Evolutionary conservation across 2,113 vertebrate species (phyloP).

Genomic region (Nestor notabilis): DNA sequence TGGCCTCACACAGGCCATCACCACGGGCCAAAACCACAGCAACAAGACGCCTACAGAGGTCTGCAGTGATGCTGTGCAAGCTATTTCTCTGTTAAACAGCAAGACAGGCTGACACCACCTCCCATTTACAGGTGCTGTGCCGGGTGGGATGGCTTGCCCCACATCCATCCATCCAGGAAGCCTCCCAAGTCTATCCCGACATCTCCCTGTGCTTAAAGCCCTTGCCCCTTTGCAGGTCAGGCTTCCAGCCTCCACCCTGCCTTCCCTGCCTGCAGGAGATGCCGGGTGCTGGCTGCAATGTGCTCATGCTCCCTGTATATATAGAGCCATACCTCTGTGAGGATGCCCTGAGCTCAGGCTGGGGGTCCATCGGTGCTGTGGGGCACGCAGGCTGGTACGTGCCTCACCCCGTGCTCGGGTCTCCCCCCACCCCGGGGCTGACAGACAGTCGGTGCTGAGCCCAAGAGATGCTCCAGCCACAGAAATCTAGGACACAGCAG

Average conservation of each 20-base stretch:
- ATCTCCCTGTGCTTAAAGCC: neutral
- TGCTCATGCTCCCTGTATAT: neutral
- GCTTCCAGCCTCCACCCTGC: neutral
- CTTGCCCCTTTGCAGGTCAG: neutral
- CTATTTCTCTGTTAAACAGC: neutral
- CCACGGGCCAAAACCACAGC: neutral
- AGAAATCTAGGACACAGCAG: slow-evolving; percentile 10
- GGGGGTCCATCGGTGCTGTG: neutral
- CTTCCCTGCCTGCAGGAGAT: fast-evolving
- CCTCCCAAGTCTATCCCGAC: neutral
- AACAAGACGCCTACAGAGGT: neutral
- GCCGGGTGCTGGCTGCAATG: neutral
- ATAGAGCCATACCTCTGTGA: neutral
- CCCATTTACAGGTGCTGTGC: neutral
- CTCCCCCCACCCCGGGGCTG: neutral
- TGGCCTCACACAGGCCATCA: neutral
- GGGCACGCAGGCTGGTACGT: fast-evolving
- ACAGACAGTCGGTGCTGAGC: neutral
- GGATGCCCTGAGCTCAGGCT: neutral
- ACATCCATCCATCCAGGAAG: fast-evolving
- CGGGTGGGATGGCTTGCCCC: neutral
- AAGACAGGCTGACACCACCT: neutral
- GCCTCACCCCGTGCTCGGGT: neutral
- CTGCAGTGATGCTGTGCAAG: neutral
- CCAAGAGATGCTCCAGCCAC: neutral